Conservation (phyloP, 1,140 invertebrate species). For the Argopecten irradians region DNA sequence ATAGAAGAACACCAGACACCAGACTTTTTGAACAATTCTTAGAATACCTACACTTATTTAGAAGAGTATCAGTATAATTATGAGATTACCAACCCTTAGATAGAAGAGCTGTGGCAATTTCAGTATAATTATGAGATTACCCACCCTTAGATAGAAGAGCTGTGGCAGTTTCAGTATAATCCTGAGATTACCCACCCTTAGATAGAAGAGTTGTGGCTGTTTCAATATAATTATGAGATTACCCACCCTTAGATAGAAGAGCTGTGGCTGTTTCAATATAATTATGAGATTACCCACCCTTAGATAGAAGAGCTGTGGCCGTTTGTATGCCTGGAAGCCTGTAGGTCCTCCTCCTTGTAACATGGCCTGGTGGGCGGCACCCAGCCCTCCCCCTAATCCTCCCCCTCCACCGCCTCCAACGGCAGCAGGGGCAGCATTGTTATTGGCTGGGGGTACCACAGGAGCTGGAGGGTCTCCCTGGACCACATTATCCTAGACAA, state of each 20-base stretch:
- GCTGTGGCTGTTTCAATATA: slow-evolving; percentile 73
- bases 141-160: too few relatives aligned
- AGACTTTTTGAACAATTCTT: too few relatives aligned
- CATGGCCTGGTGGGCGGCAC: slow-evolving; percentile 79
- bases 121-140: too few relatives aligned
- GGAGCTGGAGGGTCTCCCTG: slow-evolving; percentile 60
- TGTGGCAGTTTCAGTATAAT: slow-evolving; percentile 23
- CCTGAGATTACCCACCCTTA: too few relatives aligned
- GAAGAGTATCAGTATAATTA: too few relatives aligned
- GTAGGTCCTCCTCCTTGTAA: slow-evolving; percentile 77
- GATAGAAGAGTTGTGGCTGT: not conserved
- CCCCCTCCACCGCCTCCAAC: too few relatives aligned
- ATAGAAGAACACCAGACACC: too few relatives aligned
- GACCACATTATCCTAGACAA: slow-evolving; percentile 65
- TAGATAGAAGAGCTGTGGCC: slow-evolving; percentile 88
- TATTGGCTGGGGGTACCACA: slow-evolving; percentile 27
- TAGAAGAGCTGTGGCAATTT: too few relatives aligned
- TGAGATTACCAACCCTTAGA: too few relatives aligned
- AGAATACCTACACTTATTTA: too few relatives aligned
- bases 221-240: slow-evolving; percentile 26
- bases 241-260: slow-evolving; percentile 87
- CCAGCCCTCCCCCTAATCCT: slow-evolving; percentile 72
- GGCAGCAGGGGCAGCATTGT: slow-evolving; percentile 30
- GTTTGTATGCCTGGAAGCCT: slow-evolving; percentile 92
- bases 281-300: slow-evolving; percentile 81